phyloP scores from a whole-genome alignment of 1,140 invertebrate species.

The Tribolium castaneum region DNA sequence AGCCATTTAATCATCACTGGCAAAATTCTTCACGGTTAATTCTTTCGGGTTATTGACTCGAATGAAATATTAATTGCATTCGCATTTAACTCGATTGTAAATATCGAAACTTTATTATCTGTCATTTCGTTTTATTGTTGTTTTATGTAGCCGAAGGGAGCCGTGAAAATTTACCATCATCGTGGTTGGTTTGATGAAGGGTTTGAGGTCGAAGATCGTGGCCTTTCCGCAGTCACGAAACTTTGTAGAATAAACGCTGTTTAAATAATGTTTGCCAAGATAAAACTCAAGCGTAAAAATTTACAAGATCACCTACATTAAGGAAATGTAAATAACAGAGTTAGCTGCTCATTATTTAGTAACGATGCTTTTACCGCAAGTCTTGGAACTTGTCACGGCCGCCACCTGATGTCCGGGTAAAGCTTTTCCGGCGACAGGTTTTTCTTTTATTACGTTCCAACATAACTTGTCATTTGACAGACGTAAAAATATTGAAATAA shows the following conservation, averaged over 20 bases:
- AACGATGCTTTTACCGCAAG: conserved; percentile 60
- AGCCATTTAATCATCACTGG: neutral
- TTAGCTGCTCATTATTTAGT: conserved; percentile 60
- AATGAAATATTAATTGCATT: conserved; percentile 25
- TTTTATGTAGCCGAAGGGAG: conserved; percentile 3
- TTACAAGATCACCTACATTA: conserved; percentile 49
- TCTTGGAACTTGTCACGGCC: conserved; percentile 44
- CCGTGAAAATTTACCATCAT: neutral
- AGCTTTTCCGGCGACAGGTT: conserved; percentile 40
- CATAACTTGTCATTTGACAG: conserved; percentile 1
- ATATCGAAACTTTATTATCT: conserved; percentile 11
- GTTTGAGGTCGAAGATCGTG: conserved; percentile 1
- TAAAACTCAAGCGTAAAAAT: conserved; percentile 32
- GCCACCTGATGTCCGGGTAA: conserved; percentile 50
- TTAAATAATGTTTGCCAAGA: conserved; percentile 24
- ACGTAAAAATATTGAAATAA: conserved; percentile 8
- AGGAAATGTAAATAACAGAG: conserved; percentile 56
- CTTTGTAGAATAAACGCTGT: conserved; percentile 9
- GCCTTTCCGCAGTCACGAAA: conserved; percentile 19
- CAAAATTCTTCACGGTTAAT: neutral
- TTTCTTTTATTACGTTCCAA: conserved; percentile 13
- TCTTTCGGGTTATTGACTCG: conserved; percentile 4
- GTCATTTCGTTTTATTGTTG: conserved; percentile 19
- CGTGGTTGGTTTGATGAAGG: neutral
- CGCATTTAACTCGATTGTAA: neutral